Evolutionary conservation across 2,797 vertebrate genomes (phyloP).

Genomic region (Mionectes olivaceus): DNA sequence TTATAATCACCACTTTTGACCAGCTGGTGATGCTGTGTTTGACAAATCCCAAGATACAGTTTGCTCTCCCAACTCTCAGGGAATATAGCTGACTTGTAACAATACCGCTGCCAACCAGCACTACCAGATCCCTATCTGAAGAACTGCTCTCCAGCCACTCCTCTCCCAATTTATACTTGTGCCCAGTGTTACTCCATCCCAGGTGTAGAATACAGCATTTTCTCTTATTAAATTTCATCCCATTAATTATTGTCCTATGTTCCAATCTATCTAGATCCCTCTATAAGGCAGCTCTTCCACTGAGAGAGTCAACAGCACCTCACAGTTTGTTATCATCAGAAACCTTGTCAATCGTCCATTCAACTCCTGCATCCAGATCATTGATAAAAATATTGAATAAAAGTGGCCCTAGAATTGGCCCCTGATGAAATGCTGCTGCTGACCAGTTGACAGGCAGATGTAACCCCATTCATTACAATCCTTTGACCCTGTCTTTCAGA

Average conservation of each 20-base stretch:
- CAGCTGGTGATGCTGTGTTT: neutral
- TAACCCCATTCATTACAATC: neutral
- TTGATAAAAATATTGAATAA: neutral
- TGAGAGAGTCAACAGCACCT: neutral
- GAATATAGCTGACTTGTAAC: neutral
- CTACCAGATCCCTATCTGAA: neutral
- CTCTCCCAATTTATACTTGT: neutral
- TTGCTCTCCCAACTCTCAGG: neutral
- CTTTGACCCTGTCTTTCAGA: neutral
- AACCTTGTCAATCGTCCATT: neutral
- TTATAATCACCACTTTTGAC: neutral
- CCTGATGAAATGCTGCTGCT: neutral
- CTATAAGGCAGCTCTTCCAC: neutral
- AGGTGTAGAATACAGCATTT: fast-evolving
- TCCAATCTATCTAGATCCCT: neutral
- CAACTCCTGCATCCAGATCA: neutral
- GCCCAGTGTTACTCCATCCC: fast-evolving
- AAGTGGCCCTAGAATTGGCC: neutral
- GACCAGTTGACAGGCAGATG: neutral
- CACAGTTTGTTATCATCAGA: neutral
- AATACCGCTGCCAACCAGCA: neutral
- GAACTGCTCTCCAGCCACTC: neutral
- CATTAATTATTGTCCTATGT: neutral
- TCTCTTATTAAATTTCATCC: neutral
- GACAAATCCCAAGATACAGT: neutral